These are phyloP conservation scores for Trachops cirrhosus DNA, from an alignment of 2,797 vertebrate genomes.

Conservation along the genomic window DNA sequence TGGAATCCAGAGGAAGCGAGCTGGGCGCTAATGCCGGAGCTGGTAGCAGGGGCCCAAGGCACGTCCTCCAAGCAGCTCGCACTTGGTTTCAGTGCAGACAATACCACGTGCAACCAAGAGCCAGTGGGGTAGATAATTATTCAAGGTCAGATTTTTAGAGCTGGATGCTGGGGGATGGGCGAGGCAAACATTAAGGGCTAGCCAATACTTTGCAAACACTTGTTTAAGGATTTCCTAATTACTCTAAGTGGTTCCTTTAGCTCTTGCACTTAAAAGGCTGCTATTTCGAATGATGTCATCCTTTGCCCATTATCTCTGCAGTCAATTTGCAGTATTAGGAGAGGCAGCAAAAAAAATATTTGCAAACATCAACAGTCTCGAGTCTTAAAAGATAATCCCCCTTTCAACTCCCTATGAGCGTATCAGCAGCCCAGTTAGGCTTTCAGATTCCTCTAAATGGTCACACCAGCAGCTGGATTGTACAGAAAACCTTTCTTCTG, in stretches of 20 bases:
- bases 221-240: constrained; percentile 99
- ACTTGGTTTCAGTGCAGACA: neutral
- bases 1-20: neutral
- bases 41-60: neutral
- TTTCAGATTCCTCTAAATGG: constrained; percentile 59
- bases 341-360: constrained; percentile 76
- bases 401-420: constrained; percentile 69
- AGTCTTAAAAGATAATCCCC: constrained; percentile 74
- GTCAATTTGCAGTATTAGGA: constrained; percentile 91
- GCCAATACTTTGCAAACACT: constrained; percentile 96
- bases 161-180: constrained; percentile 88
- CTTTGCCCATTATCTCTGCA: constrained; percentile 86
- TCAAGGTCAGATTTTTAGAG: constrained; percentile 95
- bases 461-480: constrained; percentile 59
- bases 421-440: constrained; percentile 46
- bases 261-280: constrained; percentile 94
- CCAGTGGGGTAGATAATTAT: constrained; percentile 94
- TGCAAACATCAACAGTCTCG: constrained; percentile 78
- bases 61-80: neutral
- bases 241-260: constrained; percentile 98
- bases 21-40: neutral
- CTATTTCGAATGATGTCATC: constrained; percentile 93
- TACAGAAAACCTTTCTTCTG: constrained; percentile 68
- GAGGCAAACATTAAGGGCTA: constrained; percentile 92
- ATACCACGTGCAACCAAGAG: constrained; percentile 84